Evolutionary conservation across 2,797 vertebrate species (phyloP).

Genomic region (Crocidura indochinensis): DNA sequence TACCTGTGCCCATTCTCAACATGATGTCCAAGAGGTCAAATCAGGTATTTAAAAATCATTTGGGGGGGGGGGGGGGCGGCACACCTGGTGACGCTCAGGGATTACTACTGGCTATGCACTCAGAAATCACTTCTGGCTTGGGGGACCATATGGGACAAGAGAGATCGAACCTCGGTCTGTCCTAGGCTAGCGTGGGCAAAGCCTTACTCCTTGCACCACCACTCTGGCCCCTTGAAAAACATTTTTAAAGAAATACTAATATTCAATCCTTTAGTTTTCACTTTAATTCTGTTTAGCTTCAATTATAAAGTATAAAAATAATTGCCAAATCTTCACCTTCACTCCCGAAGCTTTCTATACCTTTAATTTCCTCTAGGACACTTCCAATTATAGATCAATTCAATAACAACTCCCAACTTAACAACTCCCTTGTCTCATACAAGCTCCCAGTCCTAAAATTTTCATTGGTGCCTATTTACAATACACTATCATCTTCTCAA

Average conservation of each 20-base stretch:
- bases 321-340: constrained; percentile 23
- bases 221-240: no score
- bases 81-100: no score
- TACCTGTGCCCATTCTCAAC: background rate
- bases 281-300: constrained; percentile 58
- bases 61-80: no score
- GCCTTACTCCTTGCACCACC: no score
- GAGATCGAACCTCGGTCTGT: no score
- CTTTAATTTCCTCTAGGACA: constrained; percentile 45
- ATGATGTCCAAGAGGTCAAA: constrained; percentile 50
- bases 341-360: constrained; percentile 44
- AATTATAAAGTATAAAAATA: constrained; percentile 37
- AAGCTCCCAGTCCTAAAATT: constrained; percentile 52
- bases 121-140: no score
- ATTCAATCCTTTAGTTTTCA: constrained; percentile 19
- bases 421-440: constrained; percentile 38
- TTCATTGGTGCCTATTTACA: constrained; percentile 44
- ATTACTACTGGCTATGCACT: no score
- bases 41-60: background rate
- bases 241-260: constrained; percentile 32
- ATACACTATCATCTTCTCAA: constrained; percentile 1
- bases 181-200: no score
- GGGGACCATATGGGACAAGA: no score
- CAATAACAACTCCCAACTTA: constrained; percentile 49
- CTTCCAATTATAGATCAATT: constrained; percentile 54